Base-by-base conservation (phyloP, 2,888 invertebrate genomes). In the Xestobium rufovillosum region DNA sequence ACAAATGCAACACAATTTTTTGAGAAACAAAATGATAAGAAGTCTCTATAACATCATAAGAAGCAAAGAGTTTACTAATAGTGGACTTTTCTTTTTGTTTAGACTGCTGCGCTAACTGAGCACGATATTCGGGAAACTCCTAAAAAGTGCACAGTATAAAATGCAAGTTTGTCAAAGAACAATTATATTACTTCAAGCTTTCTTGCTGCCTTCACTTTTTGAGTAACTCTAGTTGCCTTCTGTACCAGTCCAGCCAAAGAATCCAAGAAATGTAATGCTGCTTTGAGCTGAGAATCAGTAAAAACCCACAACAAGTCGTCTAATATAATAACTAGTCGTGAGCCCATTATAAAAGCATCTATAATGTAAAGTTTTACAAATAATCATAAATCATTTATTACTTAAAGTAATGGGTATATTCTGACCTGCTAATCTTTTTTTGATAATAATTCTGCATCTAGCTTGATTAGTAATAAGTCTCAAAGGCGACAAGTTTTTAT, bases 261-360 rank as follows among this genome's bases (percentile, higher is more conserved):
- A 54, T 87, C 85, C 27, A 89, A 78, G 65, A 95, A 88, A 55
- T 88, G 84, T 15, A 95, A 69, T 32, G 92, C 94, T 9, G 96
- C 95, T 52, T 94, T 85, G 26, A 96, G 68, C 65, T 96, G 96
- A 0, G 94, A 90, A 67, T 95, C 95, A 0, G 96, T 96, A 41
- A 96, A 68, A 26, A 97, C 95, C 96, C 97, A 98, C 16, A 97
- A 73, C 31, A 98, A 72, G 59, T 97, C 95, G 66, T 98, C 96
- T 48, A 98, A 76, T 50, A 96, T 86, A 35, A 97, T 71, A 38
- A 89, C 87, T 45, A 98, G 71, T 35, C 92, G 78, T 14, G 95
- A 95, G 2, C 94, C 89, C 57, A 96, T 71, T 36, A 97, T 82
- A 45, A 87, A 84, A 61, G 95, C 96, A 68, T 97, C 97, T 89